Conservation (phyloP, 1,140 invertebrate genomes). For the Charaxes varanes region DNA sequence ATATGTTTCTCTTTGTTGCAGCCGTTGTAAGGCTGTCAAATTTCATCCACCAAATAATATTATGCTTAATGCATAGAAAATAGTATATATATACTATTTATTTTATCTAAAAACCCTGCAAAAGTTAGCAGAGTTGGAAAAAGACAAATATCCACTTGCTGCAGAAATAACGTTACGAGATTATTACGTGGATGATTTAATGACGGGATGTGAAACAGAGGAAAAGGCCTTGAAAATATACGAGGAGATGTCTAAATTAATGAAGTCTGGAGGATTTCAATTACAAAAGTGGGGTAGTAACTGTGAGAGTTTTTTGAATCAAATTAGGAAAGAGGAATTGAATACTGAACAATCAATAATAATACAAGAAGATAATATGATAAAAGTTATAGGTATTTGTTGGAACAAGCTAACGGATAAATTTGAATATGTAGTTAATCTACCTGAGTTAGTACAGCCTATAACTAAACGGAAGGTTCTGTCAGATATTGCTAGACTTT, state of each 20-base stretch:
- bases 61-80: no score
- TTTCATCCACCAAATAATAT: no score
- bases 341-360: slow-evolving; percentile 1
- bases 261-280: slow-evolving; percentile 30
- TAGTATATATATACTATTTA: no score
- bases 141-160: slow-evolving; percentile 23
- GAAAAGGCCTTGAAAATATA: slow-evolving; percentile 24
- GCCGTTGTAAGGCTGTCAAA: no score
- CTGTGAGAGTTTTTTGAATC: slow-evolving; percentile 1
- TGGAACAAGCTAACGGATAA: slow-evolving; percentile 20
- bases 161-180: slow-evolving; percentile 27
- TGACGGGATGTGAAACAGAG: slow-evolving; percentile 30
- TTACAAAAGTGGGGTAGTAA: slow-evolving; percentile 31
- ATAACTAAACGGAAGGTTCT: slow-evolving; percentile 35
- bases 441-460: slow-evolving; percentile 6
- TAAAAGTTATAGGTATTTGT: slow-evolving; percentile 18
- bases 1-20: no score
- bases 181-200: slow-evolving; percentile 55
- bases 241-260: slow-evolving; percentile 23
- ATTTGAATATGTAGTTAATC: slow-evolving; percentile 13
- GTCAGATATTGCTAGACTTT: slow-evolving; percentile 37
- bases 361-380: slow-evolving; percentile 12
- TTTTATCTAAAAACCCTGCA: slow-evolving; percentile 22
- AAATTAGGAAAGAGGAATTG: slow-evolving; percentile 2
- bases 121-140: slow-evolving; percentile 36